Base-by-base conservation (phyloP, 2,113 vertebrate species). In the Polyodon spathula region DNA sequence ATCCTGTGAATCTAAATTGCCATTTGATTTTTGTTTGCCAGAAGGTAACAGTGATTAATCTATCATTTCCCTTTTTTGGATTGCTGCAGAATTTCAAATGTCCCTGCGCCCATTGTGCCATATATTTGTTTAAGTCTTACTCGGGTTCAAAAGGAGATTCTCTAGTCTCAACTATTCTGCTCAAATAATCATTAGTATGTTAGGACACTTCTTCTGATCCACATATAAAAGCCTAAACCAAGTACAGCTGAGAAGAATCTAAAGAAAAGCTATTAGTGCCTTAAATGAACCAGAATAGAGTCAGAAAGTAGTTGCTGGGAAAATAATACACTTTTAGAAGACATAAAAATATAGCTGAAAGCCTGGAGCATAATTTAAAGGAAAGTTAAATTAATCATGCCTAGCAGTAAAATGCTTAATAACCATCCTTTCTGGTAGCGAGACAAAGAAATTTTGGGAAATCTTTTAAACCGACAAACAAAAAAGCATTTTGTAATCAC, bases 211-310 rank as follows among this genome's bases (percentile, higher is more conserved):
- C 3, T 12, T 50, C 10, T 50, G 46, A 50, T 50, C 6, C 42
- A 50, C 11, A 50, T 14, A 50, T 50, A 50, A 50, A 50, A 50
- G 46, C 46, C 46, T 50, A 8, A 50, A 50, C 46, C n/a, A 50
- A 50, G 11, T 3, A n/a, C 46, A 50, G 46, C 11, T 14, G 46
- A 50, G 4, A 50, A n/a, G 46, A 50, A 50, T 50, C 8, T 50
- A 50, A 50, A 50, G 46, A 50, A 50, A n/a, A 54, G 16, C 53
- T 54, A 54, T 54, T 37, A 54, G 16, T 17, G 53, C 16, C 53
- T 54, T 12, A 37, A 54, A 54, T 54, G 53, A 4, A 54, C 6
- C 16, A 54, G 53, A 54, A 54, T 54, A 54, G 53, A 54, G 16
- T 11, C 37, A 37, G 15, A 37, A 54, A 17, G 16, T 27, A 4